Evolutionary conservation across 2,797 vertebrate genomes (phyloP), one percentile per base, ranked within the genome.

Genomic region (Liparis tanakae): DNA sequence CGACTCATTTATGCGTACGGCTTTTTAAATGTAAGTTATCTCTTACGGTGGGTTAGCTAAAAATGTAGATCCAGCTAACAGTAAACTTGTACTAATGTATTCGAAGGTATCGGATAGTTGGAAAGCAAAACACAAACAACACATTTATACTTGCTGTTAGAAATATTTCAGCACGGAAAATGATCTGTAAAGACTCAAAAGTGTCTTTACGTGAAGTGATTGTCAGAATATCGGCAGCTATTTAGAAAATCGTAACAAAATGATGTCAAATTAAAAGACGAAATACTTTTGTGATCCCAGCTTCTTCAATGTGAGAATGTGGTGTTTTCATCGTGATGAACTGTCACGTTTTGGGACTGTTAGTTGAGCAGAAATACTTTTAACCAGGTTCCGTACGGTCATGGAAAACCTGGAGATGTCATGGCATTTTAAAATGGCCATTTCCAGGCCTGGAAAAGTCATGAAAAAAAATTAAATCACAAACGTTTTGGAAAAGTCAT

Each of bases 1-100:
- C 9, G 0, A 39, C 5, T 67, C 0, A 6, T 43, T 6, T 17
- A 25, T 7, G 18, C 10, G 1, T 7, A 13, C 0, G 1, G 1
- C 39, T 2, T 6, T 9, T 43, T 14, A 39, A 39, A 1, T 48
- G 22, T 25, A 37, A 22, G 15, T 43, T 20, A 37, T 14, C 48
- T 44, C 3, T 41, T 41, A 10, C 7, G 46, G 53, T 20, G 6
- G 0, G 17, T 25, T 39, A 48, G 30, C 37, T 34, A 34, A 30
- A 34, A 30, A 36, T 7, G 2, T 1, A 22, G 7, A 36, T 37
- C 0, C 63, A 13, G 12, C 5, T 53, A 3, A 54, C 15, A 12
- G 60, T 50, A 50, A 57, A 50, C 15, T 48, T 36, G 15, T 25
- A 13, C 18, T 10, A n/a, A 39, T 15, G 8, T 17, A 6, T 10